phyloP scores from a whole-genome alignment of 1,140 invertebrate species.

The Temnothorax nylanderi region DNA sequence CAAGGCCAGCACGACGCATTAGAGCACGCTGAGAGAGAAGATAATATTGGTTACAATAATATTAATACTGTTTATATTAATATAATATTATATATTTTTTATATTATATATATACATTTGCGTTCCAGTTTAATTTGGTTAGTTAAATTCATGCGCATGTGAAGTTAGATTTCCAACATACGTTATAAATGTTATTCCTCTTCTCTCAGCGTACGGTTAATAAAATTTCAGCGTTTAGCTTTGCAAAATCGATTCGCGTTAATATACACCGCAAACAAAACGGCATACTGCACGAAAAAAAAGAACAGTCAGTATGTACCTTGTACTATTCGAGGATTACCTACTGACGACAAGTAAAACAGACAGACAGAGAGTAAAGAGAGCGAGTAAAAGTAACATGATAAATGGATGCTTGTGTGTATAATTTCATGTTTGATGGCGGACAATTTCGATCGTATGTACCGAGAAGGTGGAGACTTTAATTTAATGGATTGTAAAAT shows the following conservation, averaged over 20 bases:
- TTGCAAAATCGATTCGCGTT: conserved; percentile 71
- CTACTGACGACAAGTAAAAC: conserved; percentile 67
- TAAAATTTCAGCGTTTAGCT: conserved; percentile 70
- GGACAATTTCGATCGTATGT: conserved; percentile 21
- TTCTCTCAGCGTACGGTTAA: conserved; percentile 62
- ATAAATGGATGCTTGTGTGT: conserved; percentile 51
- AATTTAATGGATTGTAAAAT: neutral
- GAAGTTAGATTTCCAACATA: neutral
- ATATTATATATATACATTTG: neutral
- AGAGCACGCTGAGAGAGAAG: conserved; percentile 62
- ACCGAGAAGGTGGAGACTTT: neutral
- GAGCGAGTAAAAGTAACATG: conserved; percentile 50
- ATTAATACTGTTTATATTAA: neutral
- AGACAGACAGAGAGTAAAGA: conserved; percentile 58
- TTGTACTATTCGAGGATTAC: conserved; percentile 72
- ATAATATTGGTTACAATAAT: neutral
- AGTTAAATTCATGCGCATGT: conserved; percentile 4
- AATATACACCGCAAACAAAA: conserved; percentile 70
- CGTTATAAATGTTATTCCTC: neutral
- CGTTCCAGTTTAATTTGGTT: conserved; percentile 1
- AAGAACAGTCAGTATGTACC: conserved; percentile 63
- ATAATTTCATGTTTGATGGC: conserved; percentile 57
- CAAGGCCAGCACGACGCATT: conserved; percentile 64
- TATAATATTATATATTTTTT: neutral
- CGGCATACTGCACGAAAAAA: conserved; percentile 60